Percentiles rank a stretch among this genome's conserved stretches.
phyloP scores from a whole-genome alignment of 2,113 vertebrate genomes.

The Talpa occidentalis region DNA sequence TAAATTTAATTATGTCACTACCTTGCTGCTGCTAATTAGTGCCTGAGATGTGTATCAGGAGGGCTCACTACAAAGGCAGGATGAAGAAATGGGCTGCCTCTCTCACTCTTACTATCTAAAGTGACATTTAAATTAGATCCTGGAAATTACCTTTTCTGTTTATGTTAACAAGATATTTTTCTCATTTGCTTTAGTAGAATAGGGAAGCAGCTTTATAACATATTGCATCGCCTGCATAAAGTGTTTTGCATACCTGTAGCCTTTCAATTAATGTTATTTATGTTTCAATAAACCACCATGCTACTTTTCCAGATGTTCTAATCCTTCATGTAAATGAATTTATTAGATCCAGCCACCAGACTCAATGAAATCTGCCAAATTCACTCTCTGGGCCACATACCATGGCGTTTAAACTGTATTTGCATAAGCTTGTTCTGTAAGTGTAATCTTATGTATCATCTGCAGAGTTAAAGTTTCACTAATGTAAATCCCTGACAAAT shows the following conservation, averaged over 20 bases:
- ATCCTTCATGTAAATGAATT: slow-evolving; percentile 88
- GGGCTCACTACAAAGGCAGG: background rate
- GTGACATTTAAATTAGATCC: slow-evolving; percentile 45
- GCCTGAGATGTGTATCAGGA: slow-evolving; percentile 45
- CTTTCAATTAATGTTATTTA: slow-evolving; percentile 86
- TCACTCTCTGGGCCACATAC: slow-evolving; percentile 82
- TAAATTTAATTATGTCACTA: slow-evolving; percentile 78
- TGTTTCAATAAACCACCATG: slow-evolving; percentile 85
- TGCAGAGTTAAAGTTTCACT: slow-evolving; percentile 88
- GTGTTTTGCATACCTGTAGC: slow-evolving; percentile 85
- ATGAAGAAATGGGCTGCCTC: background rate
- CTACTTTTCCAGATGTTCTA: slow-evolving; percentile 88
- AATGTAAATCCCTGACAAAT: slow-evolving; percentile 89
- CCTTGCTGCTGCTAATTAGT: slow-evolving; percentile 72
- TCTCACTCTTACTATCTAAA: slow-evolving; percentile 49
- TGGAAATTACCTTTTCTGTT: slow-evolving; percentile 62
- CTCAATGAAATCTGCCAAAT: slow-evolving; percentile 84
- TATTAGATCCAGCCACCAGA: slow-evolving; percentile 85
- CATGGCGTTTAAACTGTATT: slow-evolving; percentile 85
- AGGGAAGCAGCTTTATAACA: slow-evolving; percentile 52
- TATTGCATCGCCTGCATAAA: slow-evolving; percentile 57
- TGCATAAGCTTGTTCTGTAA: slow-evolving; percentile 87
- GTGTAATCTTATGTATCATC: slow-evolving; percentile 88
- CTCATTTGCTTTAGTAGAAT: slow-evolving; percentile 31
- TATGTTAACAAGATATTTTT: slow-evolving; percentile 45